Evolutionary conservation across 1,140 invertebrate genomes (phyloP).

Genomic region (Drosophila repletoides): DNA sequence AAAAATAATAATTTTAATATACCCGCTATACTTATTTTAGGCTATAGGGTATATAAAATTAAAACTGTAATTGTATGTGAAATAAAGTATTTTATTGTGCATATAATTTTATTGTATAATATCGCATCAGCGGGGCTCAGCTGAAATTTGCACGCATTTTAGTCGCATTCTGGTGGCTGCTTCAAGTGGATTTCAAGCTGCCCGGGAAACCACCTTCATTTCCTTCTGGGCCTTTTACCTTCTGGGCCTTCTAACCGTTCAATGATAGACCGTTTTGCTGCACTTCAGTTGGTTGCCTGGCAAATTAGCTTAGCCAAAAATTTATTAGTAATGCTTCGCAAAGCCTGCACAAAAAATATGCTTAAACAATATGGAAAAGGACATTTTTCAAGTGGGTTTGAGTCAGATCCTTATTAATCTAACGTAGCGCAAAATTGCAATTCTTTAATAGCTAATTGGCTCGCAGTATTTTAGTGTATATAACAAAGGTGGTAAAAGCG

Average conservation of each 20-base stretch:
- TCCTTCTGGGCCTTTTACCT: not conserved
- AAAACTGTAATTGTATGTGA: conserved; percentile 54
- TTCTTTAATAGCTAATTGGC: conserved; percentile 16
- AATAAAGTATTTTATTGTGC: conserved; percentile 54
- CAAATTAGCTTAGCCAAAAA: conserved; percentile 30
- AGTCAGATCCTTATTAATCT: conserved; percentile 6
- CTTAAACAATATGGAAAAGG: conserved; percentile 17
- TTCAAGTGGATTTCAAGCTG: conserved; percentile 31
- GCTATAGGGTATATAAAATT: conserved; percentile 25
- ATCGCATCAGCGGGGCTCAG: conserved; percentile 14
- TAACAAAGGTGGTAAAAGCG: not conserved
- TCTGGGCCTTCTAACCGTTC: conserved; percentile 3
- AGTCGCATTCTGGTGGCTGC: conserved; percentile 26
- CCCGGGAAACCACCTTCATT: not conserved
- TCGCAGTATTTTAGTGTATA: not conserved
- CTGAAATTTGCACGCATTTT: conserved; percentile 56
- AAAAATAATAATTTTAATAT: too few relatives aligned
- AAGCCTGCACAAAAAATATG: conserved; percentile 1
- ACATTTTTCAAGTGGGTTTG: conserved; percentile 4
- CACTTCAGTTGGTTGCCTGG: not conserved
- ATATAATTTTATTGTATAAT: conserved; percentile 63
- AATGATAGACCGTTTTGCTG: conserved; percentile 27
- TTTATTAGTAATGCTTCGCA: conserved; percentile 18
- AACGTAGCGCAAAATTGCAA: conserved; percentile 18
- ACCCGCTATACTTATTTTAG: too few relatives aligned